Conservation (phyloP, 2,888 invertebrate species). For the Acholoe squamosa region DNA sequence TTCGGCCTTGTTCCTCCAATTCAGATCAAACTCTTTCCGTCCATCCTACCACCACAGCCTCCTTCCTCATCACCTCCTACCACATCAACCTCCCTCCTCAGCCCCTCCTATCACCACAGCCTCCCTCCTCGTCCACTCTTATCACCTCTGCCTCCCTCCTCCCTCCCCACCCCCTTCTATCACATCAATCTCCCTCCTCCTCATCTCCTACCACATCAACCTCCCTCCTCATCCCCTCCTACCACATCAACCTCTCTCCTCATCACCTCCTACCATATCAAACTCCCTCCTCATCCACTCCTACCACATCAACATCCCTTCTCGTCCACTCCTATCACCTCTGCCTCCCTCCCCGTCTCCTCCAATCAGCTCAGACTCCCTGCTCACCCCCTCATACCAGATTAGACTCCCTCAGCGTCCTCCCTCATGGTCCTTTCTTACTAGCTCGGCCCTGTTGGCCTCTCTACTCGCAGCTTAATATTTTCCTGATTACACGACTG, state of each 20-base stretch:
- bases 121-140: too few relatives aligned
- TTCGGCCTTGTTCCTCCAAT: neutral
- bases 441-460: too few relatives aligned
- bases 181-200: slow-evolving; percentile 1
- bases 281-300: neutral
- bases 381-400: too few relatives aligned
- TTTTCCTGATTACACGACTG: too few relatives aligned
- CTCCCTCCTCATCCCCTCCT: slow-evolving; percentile 8
- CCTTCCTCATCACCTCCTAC: too few relatives aligned
- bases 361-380: too few relatives aligned
- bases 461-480: too few relatives aligned
- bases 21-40: neutral
- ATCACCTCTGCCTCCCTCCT: neutral
- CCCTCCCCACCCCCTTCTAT: neutral
- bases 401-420: too few relatives aligned
- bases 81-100: too few relatives aligned
- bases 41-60: neutral
- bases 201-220: neutral
- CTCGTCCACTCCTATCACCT: too few relatives aligned
- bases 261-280: neutral
- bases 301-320: neutral
- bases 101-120: neutral
- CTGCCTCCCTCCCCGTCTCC: too few relatives aligned
- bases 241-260: neutral
- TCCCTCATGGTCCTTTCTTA: too few relatives aligned